Evolutionary conservation across 2,113 vertebrate genomes (phyloP), one percentile per base, ranked within the genome.

Genomic region (Acrocephalus arundinaceus): DNA sequence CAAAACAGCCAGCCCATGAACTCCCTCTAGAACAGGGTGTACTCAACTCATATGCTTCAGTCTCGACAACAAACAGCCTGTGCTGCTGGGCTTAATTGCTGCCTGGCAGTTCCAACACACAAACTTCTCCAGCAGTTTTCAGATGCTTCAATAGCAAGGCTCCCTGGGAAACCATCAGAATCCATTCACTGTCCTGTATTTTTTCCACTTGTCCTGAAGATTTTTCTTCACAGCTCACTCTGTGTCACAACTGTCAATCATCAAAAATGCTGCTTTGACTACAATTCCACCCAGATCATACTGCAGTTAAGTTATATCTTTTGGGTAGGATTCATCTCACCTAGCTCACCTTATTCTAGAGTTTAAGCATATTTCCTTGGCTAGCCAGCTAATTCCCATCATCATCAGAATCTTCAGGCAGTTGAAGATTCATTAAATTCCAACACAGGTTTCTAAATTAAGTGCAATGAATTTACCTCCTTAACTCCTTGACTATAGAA

Each of bases 121-220:
- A 70, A 94, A 84, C 74, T 88, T 93, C 80, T 92, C 89, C 93
- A 87, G 80, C 84, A 75, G 93, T 93, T 93, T 88, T 90, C 45
- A 43, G 83, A 87, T 39, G 73, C 67, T 81, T 61, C 61, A 81
- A 48, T 35, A 37, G 39, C 1, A 0, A 0, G 0, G 39, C 41
- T 92, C 73, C 76, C 49, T 58, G 54, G 58, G 80, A 95, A 93
- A 70, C 10, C n/a, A 83, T 19, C 39, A 75, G 35, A 78, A 74
- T 35, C 57, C 9, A 46, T 74, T 80, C 59, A 65, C 35, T 5
- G 3, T 35, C 45, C 39, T 52, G 21, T 41, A 27, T 59, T 86
- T 71, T 68, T 25, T 31, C 6, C 14, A 20, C 23, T 55, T 57
- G 10, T 80, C 67, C 72, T 22, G 27, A 74, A 70, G 16, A 7